A percentile compares a stretch with the other conserved stretches of the same genome.
Conservation (phyloP, 2,888 invertebrate genomes). For the Parapristionchus giblindavisi region DNA sequence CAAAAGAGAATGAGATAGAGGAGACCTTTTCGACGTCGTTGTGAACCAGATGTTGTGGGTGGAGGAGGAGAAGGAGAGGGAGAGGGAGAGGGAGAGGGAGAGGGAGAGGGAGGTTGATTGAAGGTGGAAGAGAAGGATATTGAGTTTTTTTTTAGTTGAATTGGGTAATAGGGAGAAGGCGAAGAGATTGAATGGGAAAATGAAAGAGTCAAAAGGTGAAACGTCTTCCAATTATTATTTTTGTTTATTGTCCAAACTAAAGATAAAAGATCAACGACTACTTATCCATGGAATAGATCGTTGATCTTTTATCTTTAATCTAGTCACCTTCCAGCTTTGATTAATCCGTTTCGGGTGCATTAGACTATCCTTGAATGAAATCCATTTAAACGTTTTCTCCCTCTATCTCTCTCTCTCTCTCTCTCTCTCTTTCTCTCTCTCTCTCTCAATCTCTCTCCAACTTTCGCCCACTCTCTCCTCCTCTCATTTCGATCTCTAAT, state of each 20-base stretch:
- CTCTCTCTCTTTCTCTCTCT: not conserved
- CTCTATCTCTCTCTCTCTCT: slow-evolving; percentile 5
- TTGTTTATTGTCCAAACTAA: too few relatives aligned
- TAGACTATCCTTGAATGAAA: slow-evolving; percentile 6
- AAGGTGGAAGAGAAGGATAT: not conserved
- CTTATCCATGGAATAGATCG: too few relatives aligned
- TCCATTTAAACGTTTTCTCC: not conserved
- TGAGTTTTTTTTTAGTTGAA: too few relatives aligned
- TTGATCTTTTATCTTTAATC: too few relatives aligned
- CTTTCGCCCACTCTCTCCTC: not conserved
- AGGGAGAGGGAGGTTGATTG: not conserved
- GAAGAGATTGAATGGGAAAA: not conserved
- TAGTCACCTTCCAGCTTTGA: slow-evolving; percentile 1
- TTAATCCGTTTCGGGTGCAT: not conserved
- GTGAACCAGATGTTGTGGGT: not conserved
- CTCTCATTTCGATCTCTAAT: not conserved
- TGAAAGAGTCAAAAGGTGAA: too few relatives aligned
- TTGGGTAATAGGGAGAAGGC: slow-evolving; percentile 8
- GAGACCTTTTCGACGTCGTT: not conserved
- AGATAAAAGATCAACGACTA: too few relatives aligned
- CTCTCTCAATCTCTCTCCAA: not conserved
- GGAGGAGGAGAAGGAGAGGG: not conserved
- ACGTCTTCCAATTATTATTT: too few relatives aligned
- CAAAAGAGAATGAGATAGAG: too few relatives aligned
- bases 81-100: not conserved